These are phyloP conservation scores for Mylabris sibirica DNA, from an alignment of 2,888 invertebrate species.

Conservation along the genomic window DNA sequence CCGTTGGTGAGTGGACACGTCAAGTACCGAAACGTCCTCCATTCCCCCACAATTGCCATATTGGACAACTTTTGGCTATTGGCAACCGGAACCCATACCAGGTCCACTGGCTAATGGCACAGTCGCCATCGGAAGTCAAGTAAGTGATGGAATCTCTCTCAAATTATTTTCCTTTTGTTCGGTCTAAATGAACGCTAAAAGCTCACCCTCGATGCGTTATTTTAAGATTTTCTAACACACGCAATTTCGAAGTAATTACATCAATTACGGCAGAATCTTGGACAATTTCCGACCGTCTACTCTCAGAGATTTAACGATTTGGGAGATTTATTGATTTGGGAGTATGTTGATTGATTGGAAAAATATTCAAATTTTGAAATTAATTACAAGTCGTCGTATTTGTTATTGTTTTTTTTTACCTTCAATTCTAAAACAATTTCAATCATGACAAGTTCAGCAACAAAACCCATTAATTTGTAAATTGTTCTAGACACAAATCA, in stretches of 20 bases:
- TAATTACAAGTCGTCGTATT: background rate
- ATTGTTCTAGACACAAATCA: background rate
- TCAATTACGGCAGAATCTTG: background rate
- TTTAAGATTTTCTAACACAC: no score
- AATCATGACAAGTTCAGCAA: conserved; percentile 12
- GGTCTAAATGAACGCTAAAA: no score
- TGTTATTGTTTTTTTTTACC: background rate
- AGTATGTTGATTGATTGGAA: background rate
- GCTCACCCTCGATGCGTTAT: no score
- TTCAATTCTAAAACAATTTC: background rate
- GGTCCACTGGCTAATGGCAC: conserved; percentile 83
- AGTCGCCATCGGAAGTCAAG: conserved; percentile 81
- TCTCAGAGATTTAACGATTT: no score
- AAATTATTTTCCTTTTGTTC: background rate
- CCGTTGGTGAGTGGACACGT: conserved; percentile 81
- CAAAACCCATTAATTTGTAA: conserved; percentile 15
- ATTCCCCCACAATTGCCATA: conserved; percentile 72
- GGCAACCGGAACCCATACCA: conserved; percentile 73
- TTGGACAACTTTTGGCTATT: conserved; percentile 79
- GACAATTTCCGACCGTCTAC: background rate
- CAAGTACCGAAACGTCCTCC: conserved; percentile 78
- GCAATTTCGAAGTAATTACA: no score
- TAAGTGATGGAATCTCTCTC: conserved; percentile 58
- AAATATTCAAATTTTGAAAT: background rate
- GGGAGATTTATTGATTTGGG: no score